Conservation (phyloP, 2,888 invertebrate species). For the Tineola bisselliella region DNA sequence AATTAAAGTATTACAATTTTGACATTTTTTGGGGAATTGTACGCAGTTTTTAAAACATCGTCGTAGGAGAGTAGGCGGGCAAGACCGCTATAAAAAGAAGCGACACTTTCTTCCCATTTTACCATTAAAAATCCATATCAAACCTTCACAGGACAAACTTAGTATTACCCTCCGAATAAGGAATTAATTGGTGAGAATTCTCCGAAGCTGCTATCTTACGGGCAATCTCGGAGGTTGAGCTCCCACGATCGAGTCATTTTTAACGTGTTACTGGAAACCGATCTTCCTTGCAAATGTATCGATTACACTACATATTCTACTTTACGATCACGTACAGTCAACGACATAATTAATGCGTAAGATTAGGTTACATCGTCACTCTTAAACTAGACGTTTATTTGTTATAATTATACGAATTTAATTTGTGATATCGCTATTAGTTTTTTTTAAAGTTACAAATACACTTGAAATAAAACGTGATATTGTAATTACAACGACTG, state of each 20-base stretch:
- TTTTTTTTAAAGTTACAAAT: too few species aligned
- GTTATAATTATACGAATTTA: too few species aligned
- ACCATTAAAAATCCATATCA: neutral
- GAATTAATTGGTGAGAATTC: conserved; percentile 14
- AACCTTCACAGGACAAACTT: neutral
- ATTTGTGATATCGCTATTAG: too few species aligned
- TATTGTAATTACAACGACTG: too few species aligned
- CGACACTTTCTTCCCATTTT: neutral
- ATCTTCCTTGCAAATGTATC: neutral
- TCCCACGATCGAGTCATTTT: conserved; percentile 13
- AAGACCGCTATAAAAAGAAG: too few species aligned
- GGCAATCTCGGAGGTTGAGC: neutral
- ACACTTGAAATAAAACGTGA: too few species aligned
- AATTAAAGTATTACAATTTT: too few species aligned
- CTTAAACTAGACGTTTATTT: too few species aligned
- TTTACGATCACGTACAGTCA: neutral
- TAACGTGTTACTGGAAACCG: conserved; percentile 9
- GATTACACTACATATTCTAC: conserved; percentile 1
- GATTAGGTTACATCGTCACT: too few species aligned
- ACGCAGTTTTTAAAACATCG: too few species aligned
- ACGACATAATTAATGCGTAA: neutral
- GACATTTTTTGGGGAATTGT: too few species aligned
- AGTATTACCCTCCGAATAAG: conserved; percentile 7
- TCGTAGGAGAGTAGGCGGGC: too few species aligned
- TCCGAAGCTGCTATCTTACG: conserved; percentile 8